These are phyloP conservation scores for Callyntrura guangdongensis DNA, from an alignment of 2,888 invertebrate genomes.

Conservation along the genomic window DNA sequence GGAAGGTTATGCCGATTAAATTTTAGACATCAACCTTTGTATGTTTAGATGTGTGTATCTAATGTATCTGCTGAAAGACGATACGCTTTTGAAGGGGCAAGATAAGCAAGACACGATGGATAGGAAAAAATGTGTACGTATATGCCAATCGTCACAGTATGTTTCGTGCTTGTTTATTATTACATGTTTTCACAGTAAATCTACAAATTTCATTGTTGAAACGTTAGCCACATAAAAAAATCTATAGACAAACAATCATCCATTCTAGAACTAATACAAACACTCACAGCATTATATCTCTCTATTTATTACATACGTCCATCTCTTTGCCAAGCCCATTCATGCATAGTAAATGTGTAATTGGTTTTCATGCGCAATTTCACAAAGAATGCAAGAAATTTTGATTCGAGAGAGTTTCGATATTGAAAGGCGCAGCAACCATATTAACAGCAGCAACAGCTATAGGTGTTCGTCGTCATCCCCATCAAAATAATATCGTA, in stretches of 20 bases:
- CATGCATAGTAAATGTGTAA: slow-evolving; percentile 34
- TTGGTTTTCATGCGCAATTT: slow-evolving; percentile 39
- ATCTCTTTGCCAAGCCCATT: slow-evolving; percentile 51
- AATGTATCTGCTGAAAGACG: neutral
- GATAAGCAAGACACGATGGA: neutral
- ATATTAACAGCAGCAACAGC: neutral
- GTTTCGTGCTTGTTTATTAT: slow-evolving; percentile 54
- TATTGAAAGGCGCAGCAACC: slow-evolving; percentile 67
- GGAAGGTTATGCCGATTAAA: neutral
- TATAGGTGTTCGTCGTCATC: slow-evolving; percentile 20
- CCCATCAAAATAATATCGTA: slow-evolving; percentile 44
- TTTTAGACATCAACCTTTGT: neutral
- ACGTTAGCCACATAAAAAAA: slow-evolving; percentile 33
- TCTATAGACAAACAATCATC: slow-evolving; percentile 33
- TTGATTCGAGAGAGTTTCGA: slow-evolving; percentile 49
- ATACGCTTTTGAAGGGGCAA: no score
- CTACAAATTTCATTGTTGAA: slow-evolving; percentile 48
- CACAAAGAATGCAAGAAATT: slow-evolving; percentile 19
- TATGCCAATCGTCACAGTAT: slow-evolving; percentile 8
- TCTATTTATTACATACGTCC: neutral
- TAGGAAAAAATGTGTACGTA: neutral
- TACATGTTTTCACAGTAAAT: slow-evolving; percentile 63
- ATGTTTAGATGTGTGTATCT: neutral
- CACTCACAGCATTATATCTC: neutral
- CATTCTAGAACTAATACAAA: neutral